Evolutionary conservation across 2,113 vertebrate genomes (phyloP).

Genomic region (Sinocyclocheilus rhinocerous): DNA sequence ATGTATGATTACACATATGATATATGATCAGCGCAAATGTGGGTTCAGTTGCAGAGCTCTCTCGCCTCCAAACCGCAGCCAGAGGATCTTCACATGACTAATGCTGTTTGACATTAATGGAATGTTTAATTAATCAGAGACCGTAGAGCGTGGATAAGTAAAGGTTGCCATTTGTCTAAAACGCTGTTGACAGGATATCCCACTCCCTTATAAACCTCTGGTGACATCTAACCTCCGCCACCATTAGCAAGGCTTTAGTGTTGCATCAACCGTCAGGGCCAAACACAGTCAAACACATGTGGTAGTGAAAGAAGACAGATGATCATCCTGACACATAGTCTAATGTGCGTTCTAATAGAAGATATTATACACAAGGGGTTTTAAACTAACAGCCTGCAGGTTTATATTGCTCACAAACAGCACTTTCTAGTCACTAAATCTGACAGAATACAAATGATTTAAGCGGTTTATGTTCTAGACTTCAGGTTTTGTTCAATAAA

Average conservation of each 20-base stretch:
- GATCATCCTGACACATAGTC: neutral
- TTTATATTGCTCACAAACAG: neutral
- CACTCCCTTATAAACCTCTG: constrained; percentile 31
- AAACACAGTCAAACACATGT: neutral
- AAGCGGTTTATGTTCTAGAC: neutral
- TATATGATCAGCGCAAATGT: neutral
- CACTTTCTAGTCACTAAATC: neutral
- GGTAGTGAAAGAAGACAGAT: neutral
- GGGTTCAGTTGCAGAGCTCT: neutral
- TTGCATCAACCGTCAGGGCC: neutral
- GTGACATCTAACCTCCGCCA: constrained; percentile 29
- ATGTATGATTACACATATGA: neutral
- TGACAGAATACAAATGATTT: neutral
- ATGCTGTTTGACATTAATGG: constrained; percentile 73
- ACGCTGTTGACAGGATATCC: constrained; percentile 54
- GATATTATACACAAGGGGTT: neutral
- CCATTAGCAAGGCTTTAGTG: neutral
- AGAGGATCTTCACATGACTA: constrained; percentile 53
- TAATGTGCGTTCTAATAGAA: neutral
- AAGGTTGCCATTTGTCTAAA: constrained; percentile 58
- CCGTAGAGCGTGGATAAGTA: constrained; percentile 59
- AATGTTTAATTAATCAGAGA: constrained; percentile 71
- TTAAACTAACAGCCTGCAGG: neutral
- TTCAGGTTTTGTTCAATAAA: neutral
- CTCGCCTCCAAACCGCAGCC: constrained; percentile 1